Evolutionary conservation across 2,888 invertebrate genomes (phyloP).

Genomic region (Lottia gigantea): DNA sequence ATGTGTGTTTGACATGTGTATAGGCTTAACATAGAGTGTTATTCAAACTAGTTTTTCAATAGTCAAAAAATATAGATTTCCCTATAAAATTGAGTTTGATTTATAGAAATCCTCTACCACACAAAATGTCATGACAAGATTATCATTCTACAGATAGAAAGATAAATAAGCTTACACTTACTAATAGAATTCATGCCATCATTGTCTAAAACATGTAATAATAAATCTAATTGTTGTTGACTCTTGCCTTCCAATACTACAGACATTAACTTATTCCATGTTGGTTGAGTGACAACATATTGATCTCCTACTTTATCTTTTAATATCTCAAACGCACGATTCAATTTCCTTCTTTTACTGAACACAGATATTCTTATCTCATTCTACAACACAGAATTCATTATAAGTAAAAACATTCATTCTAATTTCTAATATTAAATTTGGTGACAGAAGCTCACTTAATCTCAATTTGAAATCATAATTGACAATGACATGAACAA

Average conservation of each 20-base stretch:
- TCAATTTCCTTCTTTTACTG: slow-evolving; percentile 65
- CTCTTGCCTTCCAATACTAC: slow-evolving; percentile 57
- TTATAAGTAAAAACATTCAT: not conserved
- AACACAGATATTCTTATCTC: slow-evolving; percentile 61
- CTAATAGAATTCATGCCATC: slow-evolving; percentile 55
- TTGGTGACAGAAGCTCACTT: not conserved
- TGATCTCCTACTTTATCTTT: slow-evolving; percentile 41
- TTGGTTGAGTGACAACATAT: slow-evolving; percentile 52
- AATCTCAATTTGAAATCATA: no score
- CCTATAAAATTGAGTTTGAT: no score
- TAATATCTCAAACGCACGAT: slow-evolving; percentile 66
- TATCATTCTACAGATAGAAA: not conserved
- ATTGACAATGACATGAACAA: no score
- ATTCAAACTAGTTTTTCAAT: no score
- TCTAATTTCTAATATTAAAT: not conserved
- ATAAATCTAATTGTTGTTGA: slow-evolving; percentile 57
- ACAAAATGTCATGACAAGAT: no score
- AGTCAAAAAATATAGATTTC: no score
- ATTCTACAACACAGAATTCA: slow-evolving; percentile 43
- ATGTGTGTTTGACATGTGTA: no score
- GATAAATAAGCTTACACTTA: slow-evolving; percentile 25
- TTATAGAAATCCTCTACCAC: no score
- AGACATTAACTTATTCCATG: slow-evolving; percentile 65
- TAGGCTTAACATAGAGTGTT: no score
- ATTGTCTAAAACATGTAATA: slow-evolving; percentile 68